A percentile compares a stretch with the other conserved stretches of the same genome.
phyloP scores from a whole-genome alignment of 2,113 vertebrate genomes.

The Sula dactylatra region DNA sequence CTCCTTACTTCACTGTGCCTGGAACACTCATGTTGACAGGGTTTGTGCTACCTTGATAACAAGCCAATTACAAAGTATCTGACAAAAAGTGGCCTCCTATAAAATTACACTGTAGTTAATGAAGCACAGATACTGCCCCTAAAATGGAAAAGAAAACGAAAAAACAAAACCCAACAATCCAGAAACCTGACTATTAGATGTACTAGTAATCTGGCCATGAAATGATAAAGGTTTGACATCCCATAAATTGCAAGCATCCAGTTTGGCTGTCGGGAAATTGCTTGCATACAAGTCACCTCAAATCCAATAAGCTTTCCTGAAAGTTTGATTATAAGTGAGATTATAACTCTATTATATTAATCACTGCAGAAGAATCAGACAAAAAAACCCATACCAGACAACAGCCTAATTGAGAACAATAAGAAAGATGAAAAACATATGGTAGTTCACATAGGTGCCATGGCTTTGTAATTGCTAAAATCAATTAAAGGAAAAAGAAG shows the following conservation, averaged over 20 bases:
- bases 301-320: constrained; percentile 51
- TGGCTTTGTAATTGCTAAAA: constrained; percentile 67
- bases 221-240: constrained; percentile 46
- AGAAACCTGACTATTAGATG: constrained; percentile 26
- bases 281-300: constrained; percentile 37
- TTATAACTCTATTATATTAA: constrained; percentile 66
- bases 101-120: constrained; percentile 71
- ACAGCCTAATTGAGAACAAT: constrained; percentile 70
- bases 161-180: neutral
- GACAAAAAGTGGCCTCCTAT: constrained; percentile 52
- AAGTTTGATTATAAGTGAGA: constrained; percentile 68
- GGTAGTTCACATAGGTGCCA: constrained; percentile 45
- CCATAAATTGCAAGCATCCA: constrained; percentile 8
- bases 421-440: constrained; percentile 65
- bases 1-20: constrained; percentile 45
- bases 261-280: constrained; percentile 35
- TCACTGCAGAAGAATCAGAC: constrained; percentile 22
- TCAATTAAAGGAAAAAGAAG: constrained; percentile 47
- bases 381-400: constrained; percentile 36
- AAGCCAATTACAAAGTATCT: constrained; percentile 68
- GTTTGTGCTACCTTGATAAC: constrained; percentile 50
- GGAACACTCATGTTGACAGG: constrained; percentile 20
- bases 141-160: constrained; percentile 13
- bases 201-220: constrained; percentile 17
- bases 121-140: constrained; percentile 62